These are phyloP conservation scores for Xanthostigma xanthostigma DNA, from an alignment of 2,888 invertebrate species.

Conservation along the genomic window DNA sequence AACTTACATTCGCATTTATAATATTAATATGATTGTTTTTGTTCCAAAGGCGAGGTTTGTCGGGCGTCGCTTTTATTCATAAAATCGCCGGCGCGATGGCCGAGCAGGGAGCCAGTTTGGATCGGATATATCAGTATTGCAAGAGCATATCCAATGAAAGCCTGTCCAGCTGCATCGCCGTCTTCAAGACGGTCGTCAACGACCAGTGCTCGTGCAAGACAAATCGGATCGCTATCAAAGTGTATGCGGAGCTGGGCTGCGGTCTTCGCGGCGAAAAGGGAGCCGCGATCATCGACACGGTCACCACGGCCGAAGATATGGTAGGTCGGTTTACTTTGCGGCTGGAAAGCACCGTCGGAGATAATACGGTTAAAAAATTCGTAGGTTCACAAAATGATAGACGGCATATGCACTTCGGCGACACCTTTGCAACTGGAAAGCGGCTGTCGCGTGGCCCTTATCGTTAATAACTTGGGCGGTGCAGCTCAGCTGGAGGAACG, in stretches of 20 bases:
- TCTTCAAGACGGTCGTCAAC: neutral
- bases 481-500: slow-evolving; percentile 62
- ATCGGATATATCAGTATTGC: slow-evolving; percentile 37
- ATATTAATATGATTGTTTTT: neutral
- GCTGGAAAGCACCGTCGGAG: neutral
- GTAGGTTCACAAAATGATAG: neutral
- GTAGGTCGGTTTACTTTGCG: neutral
- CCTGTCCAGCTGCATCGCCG: slow-evolving; percentile 14
- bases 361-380: neutral
- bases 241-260: slow-evolving; percentile 39
- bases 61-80: slow-evolving; percentile 36
- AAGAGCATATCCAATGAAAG: slow-evolving; percentile 31
- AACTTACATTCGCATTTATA: no score
- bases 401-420: neutral
- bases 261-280: slow-evolving; percentile 42
- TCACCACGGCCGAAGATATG: slow-evolving; percentile 27
- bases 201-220: slow-evolving; percentile 14
- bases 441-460: neutral
- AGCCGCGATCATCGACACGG: slow-evolving; percentile 30
- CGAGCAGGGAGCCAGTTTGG: slow-evolving; percentile 37
- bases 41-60: slow-evolving; percentile 27
- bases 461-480: slow-evolving; percentile 40
- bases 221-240: slow-evolving; percentile 25
- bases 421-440: no score
- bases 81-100: slow-evolving; percentile 68